Evolutionary conservation across 64 coral and sea anemone species (phyloP).

Genomic region (Catalaphyllia jardinei): DNA sequence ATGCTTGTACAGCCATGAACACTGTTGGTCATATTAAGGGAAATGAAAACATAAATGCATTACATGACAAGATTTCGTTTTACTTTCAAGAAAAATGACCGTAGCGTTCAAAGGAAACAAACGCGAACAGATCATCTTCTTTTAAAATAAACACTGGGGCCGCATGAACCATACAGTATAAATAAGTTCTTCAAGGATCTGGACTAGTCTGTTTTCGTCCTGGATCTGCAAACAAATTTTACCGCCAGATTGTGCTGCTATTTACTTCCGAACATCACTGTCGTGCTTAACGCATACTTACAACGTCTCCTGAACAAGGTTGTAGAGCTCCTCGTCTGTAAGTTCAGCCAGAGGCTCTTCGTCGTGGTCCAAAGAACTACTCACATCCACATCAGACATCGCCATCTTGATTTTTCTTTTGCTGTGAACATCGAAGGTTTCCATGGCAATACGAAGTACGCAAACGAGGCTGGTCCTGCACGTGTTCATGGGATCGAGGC

Average conservation of each 20-base stretch:
- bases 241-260: background rate
- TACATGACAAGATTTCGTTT: too few species aligned
- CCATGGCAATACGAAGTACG: slow-evolving; percentile 41
- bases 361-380: slow-evolving; percentile 96
- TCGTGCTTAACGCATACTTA: slow-evolving; percentile 40
- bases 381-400: slow-evolving; percentile 90
- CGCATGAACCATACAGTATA: too few species aligned
- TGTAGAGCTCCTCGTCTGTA: slow-evolving; percentile 92
- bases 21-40: too few species aligned
- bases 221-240: background rate
- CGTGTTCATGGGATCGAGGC: slow-evolving; percentile 40
- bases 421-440: slow-evolving; percentile 12
- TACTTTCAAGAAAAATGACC: too few species aligned
- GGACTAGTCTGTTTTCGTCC: too few species aligned
- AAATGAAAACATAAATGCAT: too few species aligned
- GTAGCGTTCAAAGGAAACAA: too few species aligned
- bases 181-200: too few species aligned
- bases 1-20: too few species aligned
- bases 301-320: slow-evolving; percentile 92
- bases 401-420: slow-evolving; percentile 84
- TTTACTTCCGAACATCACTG: background rate
- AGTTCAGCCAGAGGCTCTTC: slow-evolving; percentile 92
- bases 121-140: too few species aligned
- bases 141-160: too few species aligned
- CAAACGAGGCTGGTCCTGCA: slow-evolving; percentile 16